Conservation (phyloP, 2,797 vertebrate species). For the Agapornis canus region DNA sequence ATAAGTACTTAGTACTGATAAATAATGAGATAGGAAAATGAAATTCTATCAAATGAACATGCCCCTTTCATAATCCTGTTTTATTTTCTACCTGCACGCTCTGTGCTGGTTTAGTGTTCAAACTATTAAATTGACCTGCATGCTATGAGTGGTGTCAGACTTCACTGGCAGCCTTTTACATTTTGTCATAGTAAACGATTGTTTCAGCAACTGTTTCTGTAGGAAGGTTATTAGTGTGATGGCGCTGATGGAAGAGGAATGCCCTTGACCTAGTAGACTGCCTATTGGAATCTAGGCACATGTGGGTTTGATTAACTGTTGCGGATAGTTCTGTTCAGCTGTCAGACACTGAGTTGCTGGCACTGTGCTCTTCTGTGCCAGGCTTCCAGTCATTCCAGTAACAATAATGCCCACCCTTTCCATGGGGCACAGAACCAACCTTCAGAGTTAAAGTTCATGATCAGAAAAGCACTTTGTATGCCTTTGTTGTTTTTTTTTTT, state of each 20-base stretch:
- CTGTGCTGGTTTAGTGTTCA: background rate
- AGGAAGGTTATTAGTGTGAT: slow-evolving; percentile 27
- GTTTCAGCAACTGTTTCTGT: slow-evolving; percentile 7
- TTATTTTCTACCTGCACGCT: background rate
- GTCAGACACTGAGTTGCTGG: background rate
- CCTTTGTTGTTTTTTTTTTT: background rate
- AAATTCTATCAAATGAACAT: background rate
- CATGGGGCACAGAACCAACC: background rate
- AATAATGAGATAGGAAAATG: slow-evolving; percentile 46
- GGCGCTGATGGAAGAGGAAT: slow-evolving; percentile 68
- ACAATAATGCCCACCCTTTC: background rate
- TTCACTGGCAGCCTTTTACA: slow-evolving; percentile 6
- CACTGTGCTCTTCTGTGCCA: background rate
- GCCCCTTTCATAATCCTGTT: background rate
- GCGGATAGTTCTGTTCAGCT: slow-evolving; percentile 27
- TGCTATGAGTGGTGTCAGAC: background rate
- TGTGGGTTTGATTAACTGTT: slow-evolving; percentile 57
- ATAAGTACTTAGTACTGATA: slow-evolving; percentile 61
- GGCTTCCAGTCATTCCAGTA: background rate
- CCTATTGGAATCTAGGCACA: slow-evolving; percentile 38
- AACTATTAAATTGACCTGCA: background rate
- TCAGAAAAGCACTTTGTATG: background rate
- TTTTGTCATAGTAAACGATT: slow-evolving; percentile 47
- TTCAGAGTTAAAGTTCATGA: background rate
- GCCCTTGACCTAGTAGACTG: slow-evolving; percentile 67